Conservation (phyloP, 2,888 invertebrate genomes). For the Endotricha flammealis region DNA sequence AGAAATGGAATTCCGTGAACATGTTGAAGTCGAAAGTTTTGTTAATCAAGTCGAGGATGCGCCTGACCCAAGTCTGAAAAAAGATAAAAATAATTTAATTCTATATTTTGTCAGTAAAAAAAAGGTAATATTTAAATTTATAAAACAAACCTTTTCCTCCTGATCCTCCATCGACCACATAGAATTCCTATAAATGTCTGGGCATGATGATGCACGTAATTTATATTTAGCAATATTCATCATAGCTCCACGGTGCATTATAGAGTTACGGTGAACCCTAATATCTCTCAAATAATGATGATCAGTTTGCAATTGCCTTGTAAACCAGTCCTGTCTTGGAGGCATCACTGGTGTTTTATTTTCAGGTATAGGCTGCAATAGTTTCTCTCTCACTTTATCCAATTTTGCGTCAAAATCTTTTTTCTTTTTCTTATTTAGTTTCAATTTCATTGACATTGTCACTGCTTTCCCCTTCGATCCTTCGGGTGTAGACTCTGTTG, state of each 20-base stretch:
- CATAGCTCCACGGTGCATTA: slow-evolving; percentile 92
- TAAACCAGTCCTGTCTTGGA: slow-evolving; percentile 57
- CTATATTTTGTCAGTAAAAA: background rate
- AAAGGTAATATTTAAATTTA: too few species aligned
- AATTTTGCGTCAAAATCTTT: slow-evolving; percentile 65
- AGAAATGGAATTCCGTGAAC: slow-evolving; percentile 88
- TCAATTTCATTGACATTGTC: slow-evolving; percentile 81
- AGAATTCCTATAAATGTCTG: slow-evolving; percentile 92
- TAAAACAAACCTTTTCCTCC: slow-evolving; percentile 80
- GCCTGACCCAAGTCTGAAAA: slow-evolving; percentile 85
- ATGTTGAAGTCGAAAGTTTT: slow-evolving; percentile 90
- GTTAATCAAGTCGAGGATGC: slow-evolving; percentile 81
- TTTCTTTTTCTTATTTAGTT: slow-evolving; percentile 56
- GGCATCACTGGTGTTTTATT: slow-evolving; percentile 51
- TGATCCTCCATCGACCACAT: slow-evolving; percentile 89
- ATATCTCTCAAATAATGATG: slow-evolving; percentile 85
- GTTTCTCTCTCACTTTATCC: slow-evolving; percentile 55
- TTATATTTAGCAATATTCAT: slow-evolving; percentile 90
- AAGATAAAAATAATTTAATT: slow-evolving; percentile 7
- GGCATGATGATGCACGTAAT: slow-evolving; percentile 93
- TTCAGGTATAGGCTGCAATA: slow-evolving; percentile 67
- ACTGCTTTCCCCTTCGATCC: slow-evolving; percentile 70
- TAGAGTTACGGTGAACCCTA: slow-evolving; percentile 86
- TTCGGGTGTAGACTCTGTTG: slow-evolving; percentile 45
- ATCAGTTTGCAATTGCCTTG: slow-evolving; percentile 76